phyloP scores from a whole-genome alignment of 2,113 vertebrate genomes.

The Tachuris rubrigastra region DNA sequence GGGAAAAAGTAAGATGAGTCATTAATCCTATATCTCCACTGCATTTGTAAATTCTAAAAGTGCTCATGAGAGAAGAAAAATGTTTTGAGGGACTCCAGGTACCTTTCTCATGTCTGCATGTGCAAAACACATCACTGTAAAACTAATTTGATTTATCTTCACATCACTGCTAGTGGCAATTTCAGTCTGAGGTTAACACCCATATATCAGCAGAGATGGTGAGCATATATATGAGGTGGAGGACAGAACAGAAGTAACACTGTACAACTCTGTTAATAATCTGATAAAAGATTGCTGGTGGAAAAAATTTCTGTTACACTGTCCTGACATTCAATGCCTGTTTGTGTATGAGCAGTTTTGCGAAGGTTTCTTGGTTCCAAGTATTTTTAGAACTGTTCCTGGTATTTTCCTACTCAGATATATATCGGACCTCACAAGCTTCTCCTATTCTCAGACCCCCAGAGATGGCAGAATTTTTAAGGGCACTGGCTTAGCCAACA shows the following conservation, averaged over 20 bases:
- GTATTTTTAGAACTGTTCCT: neutral
- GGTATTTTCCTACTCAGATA: neutral
- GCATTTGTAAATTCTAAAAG: neutral
- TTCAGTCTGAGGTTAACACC: neutral
- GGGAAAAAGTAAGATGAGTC: neutral
- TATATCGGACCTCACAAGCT: neutral
- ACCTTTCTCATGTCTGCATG: neutral
- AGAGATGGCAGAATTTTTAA: neutral
- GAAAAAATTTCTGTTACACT: neutral
- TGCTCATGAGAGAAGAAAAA: neutral
- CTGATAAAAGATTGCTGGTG: neutral
- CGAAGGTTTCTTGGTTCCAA: neutral
- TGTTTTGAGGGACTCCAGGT: neutral
- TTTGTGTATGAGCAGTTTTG: neutral
- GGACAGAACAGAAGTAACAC: neutral
- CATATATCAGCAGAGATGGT: neutral
- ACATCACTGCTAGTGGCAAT: neutral
- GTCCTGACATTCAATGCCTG: neutral
- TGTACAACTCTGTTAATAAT: neutral
- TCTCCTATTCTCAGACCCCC: neutral
- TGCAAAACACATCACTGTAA: neutral
- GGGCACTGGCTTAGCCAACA: neutral
- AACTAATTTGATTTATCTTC: neutral
- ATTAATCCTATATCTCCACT: neutral
- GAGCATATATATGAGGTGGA: neutral